Evolutionary conservation across 2,797 vertebrate species (phyloP), one percentile per base, ranked within the genome.

Genomic region (Smutsia temminckii): DNA sequence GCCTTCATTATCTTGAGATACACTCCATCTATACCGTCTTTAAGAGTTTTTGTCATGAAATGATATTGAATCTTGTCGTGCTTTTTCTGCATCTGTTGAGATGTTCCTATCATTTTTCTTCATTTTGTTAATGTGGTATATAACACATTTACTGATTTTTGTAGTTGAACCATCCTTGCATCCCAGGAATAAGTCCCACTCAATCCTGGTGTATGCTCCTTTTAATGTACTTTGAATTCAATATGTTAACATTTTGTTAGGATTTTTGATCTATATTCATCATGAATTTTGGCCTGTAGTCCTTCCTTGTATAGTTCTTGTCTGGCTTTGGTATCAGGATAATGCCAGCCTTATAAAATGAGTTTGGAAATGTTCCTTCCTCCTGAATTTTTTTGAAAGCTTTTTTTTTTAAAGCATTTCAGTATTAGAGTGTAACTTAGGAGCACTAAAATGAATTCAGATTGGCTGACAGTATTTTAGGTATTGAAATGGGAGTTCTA

Each of bases 401-500:
- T 84, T 66, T 49, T 11, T 75, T 78, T 72, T 53, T 77, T 79
- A 78, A 49, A 75, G 72, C 87, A 85, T 40, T 78, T 87, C 85
- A n/a, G 27, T 17, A 63, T 87, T 88, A 20, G 34, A 64, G 2
- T 89, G 84, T 86, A 42, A 32, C 80, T 84, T 25, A 92, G 23
- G 40, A 90, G n/a, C 94, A 18, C 20, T 37, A 59, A 89, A 79
- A 53, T 84, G 57, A 88, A 88, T 94, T 92, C 55, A 37, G 11
- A 88, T 63, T 88, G 40, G 10, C 64, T 92, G 46, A 40, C 68
- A 81, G 20, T 83, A 66, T 78, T 95, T 93, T 94, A 89, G 80
- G 80, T 91, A 85, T 29, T 42, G 25, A 14, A 85, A 80, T 79
- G n/a, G 21, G 5, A 81, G 46, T 93, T 94, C 20, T 83, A 94